Evolutionary conservation across 1,140 invertebrate genomes (phyloP).

Genomic region (Drosophila sulfurigaster): DNA sequence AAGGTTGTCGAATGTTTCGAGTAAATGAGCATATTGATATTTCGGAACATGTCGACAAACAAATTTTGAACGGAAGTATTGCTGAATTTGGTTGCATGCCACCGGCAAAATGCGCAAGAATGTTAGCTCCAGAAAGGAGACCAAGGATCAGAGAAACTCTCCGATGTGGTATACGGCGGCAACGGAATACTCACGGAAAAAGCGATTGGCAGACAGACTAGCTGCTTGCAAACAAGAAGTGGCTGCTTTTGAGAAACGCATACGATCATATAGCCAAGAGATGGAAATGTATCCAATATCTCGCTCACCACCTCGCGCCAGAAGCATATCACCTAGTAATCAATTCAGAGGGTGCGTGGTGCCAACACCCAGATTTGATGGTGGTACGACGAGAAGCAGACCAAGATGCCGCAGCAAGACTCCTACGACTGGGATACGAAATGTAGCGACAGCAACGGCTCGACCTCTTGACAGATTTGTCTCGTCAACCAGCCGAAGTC

Average conservation of each 20-base stretch:
- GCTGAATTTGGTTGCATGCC: slow-evolving; percentile 54
- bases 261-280: background rate
- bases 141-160: background rate
- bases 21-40: slow-evolving; percentile 25
- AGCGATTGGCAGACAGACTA: background rate
- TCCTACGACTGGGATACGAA: background rate
- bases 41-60: slow-evolving; percentile 48
- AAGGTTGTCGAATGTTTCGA: slow-evolving; percentile 21
- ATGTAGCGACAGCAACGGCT: background rate
- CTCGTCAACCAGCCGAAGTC: background rate
- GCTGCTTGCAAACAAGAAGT: background rate
- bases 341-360: background rate
- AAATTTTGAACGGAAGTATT: slow-evolving; percentile 69
- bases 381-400: background rate
- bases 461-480: background rate
- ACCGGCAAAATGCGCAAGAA: slow-evolving; percentile 45
- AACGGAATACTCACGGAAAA: background rate
- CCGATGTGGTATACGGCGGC: slow-evolving; percentile 22
- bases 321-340: background rate
- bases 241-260: background rate
- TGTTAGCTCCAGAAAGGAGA: background rate
- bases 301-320: background rate
- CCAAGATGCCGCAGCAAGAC: background rate
- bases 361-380: background rate
- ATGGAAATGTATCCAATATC: background rate